Base-by-base conservation (phyloP, 2,888 invertebrate genomes). In the Dolichomitus sp. region DNA sequence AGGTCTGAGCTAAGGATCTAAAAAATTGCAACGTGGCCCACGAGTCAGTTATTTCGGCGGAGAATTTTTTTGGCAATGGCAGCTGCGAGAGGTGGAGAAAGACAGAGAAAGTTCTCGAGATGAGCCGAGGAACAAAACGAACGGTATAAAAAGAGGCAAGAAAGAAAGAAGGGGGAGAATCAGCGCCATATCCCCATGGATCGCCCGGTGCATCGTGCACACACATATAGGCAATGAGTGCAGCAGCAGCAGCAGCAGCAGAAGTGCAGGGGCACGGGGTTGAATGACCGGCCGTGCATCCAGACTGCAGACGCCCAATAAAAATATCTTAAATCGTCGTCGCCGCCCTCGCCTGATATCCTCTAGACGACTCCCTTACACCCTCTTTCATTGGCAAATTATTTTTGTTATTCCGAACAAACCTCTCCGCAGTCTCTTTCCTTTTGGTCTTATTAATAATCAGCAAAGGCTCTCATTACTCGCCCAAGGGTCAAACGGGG, bases 221-320 rank as follows among this genome's bases (percentile, higher is more conserved):
- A 17, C 66, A 50, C 30, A 48, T 59, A 65, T 74, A 82, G 77
- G 86, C 88, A 85, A 88, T 78, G 87, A 87, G 86, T 87, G 87
- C 84, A 83, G 70, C 84, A 68, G 17, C n/a, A 30, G 57, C n/a
- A 30, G 57, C 30, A 33, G 57, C 54, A 45, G 68, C 17, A 17
- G 37, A 65, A 77, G 68, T 66, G 65, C 66, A 76, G 76, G 66
- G 75, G 70, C 79, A 73, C 52, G 76, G 87, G 88, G 91, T 89
- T 87, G 86, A 91, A 90, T 86, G 90, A 88, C 90, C 92, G 88
- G 81, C 86, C 76, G 85, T 87, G 91, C 91, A 89, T 91, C 90
- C 91, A 91, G 91, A 90, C 92, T 91, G 89, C 89, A 92, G 92
- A 91, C 91, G 88, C 82, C 87, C 90, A 92, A 92, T 91, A 92